Evolutionary conservation across 2,113 vertebrate species (phyloP), one percentile per base, ranked within the genome.

Genomic region (Platysternon megacephalum): DNA sequence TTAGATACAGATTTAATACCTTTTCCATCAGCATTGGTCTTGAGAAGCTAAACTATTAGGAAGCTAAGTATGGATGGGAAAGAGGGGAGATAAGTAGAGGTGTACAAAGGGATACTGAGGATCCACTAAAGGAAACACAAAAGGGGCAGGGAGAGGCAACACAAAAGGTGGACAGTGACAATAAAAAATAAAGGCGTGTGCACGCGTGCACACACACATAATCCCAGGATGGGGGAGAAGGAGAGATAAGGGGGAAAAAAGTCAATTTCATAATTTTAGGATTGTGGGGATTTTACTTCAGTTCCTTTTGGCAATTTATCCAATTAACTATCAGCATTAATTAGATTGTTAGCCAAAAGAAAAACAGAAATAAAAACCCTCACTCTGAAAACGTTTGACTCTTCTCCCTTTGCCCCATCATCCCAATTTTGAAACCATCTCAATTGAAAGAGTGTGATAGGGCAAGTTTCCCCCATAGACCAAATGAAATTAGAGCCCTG

Each of bases 281-380:
- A 92, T 51, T 92, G 19, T 72, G 74, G 16, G 83, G 74, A 68
- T 94, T 94, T 97, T 92, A 74, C 92, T 97, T 94, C 46, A 19
- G 2, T 93, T 91, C 94, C 95, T 96, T 95, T 97, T 3, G 53
- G 96, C 96, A 95, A 93, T 19, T 87, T 91, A 92, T 89, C 21
- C 87, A 97, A 97, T 97, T 97, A 97, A 94, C 80, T 96, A 29
- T 22, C 87, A 29, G 88, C 5, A 24, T 92, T 97, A 97, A 97
- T 97, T 95, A 94, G 93, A 86, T 85, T 94, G 65, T 65, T 97
- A 94, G 96, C 93, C 93, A 93, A 94, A 97, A 97, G 96, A 95
- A 95, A 89, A 83, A 32, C 3, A 90, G 88, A 89, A 93, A 91
- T 94, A 96, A 82, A 94, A 91, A 72, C 68, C 81, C 84, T 91